phyloP scores from a whole-genome alignment of 2,113 vertebrate genomes.

The Terrapene triunguis region DNA sequence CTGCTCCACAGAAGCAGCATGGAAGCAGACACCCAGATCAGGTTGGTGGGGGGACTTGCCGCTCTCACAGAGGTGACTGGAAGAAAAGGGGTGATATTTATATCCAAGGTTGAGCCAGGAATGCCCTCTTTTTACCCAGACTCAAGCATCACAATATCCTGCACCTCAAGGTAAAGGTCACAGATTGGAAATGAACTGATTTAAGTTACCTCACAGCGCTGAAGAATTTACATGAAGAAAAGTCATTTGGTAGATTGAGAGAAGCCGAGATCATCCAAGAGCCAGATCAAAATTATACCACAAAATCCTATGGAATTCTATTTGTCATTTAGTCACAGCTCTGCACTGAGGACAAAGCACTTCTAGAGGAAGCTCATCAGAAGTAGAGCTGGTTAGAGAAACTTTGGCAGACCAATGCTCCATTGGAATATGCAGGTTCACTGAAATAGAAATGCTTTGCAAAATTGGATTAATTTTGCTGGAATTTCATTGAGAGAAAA shows the following conservation, averaged over 20 bases:
- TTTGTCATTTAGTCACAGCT: neutral
- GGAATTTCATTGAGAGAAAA: conserved; percentile 64
- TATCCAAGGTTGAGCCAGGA: neutral
- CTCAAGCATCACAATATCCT: neutral
- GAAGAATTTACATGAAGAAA: neutral
- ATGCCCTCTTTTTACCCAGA: neutral
- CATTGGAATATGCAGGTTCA: conserved; percentile 21
- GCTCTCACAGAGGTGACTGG: neutral
- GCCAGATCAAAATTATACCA: conserved; percentile 7
- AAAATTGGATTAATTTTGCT: conserved; percentile 23
- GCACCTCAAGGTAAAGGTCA: neutral
- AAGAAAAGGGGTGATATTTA: neutral
- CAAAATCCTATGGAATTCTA: neutral
- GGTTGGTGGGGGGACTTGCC: neutral
- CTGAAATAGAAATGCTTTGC: conserved; percentile 41
- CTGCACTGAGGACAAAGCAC: neutral
- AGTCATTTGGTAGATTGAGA: neutral
- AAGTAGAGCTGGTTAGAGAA: conserved; percentile 23
- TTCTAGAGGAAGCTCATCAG: conserved; percentile 4
- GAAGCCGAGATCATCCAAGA: neutral
- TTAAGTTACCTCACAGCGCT: neutral
- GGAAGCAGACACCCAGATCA: neutral
- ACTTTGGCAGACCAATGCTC: conserved; percentile 48
- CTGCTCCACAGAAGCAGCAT: neutral
- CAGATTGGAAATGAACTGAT: neutral